Percentiles rank a stretch among this genome's conserved stretches.
Evolutionary conservation across 2,113 vertebrate genomes (phyloP).

Genomic region (Cephalopterus ornatus): DNA sequence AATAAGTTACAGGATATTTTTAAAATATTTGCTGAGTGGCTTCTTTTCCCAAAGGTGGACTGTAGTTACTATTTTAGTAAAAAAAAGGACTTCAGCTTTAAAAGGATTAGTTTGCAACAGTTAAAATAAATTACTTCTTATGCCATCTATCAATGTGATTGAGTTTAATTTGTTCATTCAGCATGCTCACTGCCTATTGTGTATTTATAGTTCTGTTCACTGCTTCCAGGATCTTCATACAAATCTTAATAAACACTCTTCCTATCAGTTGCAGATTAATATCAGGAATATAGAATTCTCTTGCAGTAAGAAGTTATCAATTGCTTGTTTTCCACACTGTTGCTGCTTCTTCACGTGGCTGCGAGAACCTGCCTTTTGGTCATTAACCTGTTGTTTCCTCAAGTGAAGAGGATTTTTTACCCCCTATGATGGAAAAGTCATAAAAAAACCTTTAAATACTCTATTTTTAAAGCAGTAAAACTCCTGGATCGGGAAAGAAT

Average conservation of each 20-base stretch:
- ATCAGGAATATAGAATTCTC: not conserved
- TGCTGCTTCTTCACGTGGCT: not conserved
- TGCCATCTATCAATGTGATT: not conserved
- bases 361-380: not conserved
- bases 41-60: not conserved
- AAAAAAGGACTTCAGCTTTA: not conserved
- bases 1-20: not conserved
- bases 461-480: not conserved
- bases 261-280: not conserved
- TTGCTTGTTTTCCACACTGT: not conserved
- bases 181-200: not conserved
- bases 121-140: not conserved
- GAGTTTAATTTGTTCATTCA: not conserved
- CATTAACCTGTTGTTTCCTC: not conserved
- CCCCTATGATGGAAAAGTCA: not conserved
- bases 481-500: not conserved
- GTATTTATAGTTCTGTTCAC: not conserved
- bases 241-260: not conserved
- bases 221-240: not conserved
- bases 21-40: not conserved
- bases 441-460: not conserved
- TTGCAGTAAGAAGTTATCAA: not conserved
- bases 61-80: not conserved
- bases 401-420: not conserved
- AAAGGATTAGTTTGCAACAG: not conserved